Percentiles rank a stretch among this genome's conserved stretches.
These are phyloP conservation scores for Megaleporinus macrocephalus DNA, from an alignment of 2,113 vertebrate genomes.

Conservation along the genomic window DNA sequence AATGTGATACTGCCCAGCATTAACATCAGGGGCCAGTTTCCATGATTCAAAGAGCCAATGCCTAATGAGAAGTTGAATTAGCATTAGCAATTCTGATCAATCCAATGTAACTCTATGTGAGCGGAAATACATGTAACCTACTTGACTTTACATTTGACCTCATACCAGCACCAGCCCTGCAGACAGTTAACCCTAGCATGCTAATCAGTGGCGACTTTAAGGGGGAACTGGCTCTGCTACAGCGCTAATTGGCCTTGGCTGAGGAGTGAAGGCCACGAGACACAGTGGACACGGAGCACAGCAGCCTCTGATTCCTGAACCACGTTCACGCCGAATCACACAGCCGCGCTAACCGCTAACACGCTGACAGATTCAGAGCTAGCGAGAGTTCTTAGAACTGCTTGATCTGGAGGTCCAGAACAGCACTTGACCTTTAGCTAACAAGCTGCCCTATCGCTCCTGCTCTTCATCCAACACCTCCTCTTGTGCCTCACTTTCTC, in stretches of 20 bases:
- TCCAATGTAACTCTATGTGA: too few relatives aligned
- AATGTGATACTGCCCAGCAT: too few relatives aligned
- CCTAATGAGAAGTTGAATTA: too few relatives aligned
- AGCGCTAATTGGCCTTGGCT: background rate
- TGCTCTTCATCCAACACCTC: background rate
- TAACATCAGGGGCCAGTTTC: too few relatives aligned
- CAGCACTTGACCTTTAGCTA: constrained; percentile 1
- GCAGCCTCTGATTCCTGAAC: background rate
- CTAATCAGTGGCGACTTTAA: background rate
- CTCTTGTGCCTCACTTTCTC: background rate
- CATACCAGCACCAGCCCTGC: too few relatives aligned
- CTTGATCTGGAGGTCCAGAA: background rate
- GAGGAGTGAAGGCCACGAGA: background rate
- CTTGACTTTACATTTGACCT: too few relatives aligned
- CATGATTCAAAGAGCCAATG: too few relatives aligned
- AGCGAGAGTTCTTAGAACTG: background rate
- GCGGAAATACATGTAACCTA: too few relatives aligned
- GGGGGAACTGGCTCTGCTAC: constrained; percentile 7
- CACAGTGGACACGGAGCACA: background rate
- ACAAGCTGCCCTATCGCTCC: background rate
- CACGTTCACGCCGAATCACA: background rate
- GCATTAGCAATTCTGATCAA: too few relatives aligned
- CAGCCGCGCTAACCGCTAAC: background rate
- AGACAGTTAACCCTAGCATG: too few relatives aligned
- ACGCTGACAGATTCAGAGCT: background rate